These are phyloP conservation scores for Drosophila nigritarsus DNA, from an alignment of 2,888 invertebrate genomes.

Conservation along the genomic window DNA sequence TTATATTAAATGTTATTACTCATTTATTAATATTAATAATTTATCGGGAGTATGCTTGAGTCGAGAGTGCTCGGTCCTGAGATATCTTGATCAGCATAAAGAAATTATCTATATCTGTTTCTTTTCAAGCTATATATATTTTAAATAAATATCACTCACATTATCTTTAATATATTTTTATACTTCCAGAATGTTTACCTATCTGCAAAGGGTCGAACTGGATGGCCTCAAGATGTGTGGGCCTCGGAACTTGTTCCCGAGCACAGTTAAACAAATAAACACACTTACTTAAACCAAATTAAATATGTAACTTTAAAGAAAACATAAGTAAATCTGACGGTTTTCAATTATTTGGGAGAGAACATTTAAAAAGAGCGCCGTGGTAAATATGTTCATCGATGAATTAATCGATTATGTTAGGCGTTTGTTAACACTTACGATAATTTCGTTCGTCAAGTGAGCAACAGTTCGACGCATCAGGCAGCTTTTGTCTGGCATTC, in stretches of 20 bases:
- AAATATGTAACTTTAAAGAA: not conserved
- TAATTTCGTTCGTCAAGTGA: conserved; percentile 13
- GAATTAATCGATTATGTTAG: not conserved
- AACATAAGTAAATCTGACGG: not conserved
- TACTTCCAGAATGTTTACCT: conserved; percentile 77
- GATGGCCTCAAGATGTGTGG: conserved; percentile 99
- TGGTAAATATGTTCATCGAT: not conserved
- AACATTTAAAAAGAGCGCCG: not conserved
- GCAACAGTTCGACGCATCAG: not conserved
- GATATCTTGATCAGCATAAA: not conserved
- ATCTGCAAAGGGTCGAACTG: conserved; percentile 92
- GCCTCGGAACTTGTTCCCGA: conserved; percentile 90
- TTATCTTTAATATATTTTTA: not conserved
- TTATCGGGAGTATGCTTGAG: not conserved
- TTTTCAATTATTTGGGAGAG: not conserved
- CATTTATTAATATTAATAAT: not conserved
- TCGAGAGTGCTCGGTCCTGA: not conserved
- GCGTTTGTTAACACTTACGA: conserved; percentile 1
- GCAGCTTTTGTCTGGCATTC: conserved; percentile 20
- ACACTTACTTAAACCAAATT: not conserved
- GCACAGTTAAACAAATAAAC: conserved; percentile 86
- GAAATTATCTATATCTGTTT: not conserved
- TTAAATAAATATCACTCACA: not conserved
- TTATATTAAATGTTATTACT: not conserved
- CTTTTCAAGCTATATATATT: no score